Conservation (phyloP, 1,140 invertebrate genomes). For the Eupristina koningsbergeri region DNA sequence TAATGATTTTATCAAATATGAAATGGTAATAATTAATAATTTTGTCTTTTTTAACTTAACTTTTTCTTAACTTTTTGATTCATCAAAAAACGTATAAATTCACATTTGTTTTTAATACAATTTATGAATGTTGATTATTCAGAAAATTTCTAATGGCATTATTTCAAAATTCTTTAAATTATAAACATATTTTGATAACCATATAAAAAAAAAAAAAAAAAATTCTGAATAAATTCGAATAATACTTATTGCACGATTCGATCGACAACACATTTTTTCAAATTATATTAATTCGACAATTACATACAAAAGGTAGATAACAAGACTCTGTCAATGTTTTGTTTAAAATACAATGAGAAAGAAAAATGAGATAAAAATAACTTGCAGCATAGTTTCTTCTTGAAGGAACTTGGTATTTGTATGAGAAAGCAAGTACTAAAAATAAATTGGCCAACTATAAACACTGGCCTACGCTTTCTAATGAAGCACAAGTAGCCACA, state of each 20-base stretch:
- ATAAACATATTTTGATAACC: background rate
- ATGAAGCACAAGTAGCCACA: background rate
- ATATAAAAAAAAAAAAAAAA: background rate
- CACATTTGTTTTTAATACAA: background rate
- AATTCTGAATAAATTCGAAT: too few relatives aligned
- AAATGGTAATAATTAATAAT: too few relatives aligned
- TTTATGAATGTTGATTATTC: background rate
- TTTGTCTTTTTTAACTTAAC: too few relatives aligned
- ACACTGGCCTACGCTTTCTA: slow-evolving; percentile 7
- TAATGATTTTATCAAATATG: background rate
- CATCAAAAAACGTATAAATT: background rate
- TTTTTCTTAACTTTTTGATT: background rate
- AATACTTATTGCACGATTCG: background rate
- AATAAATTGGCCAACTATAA: slow-evolving; percentile 14
- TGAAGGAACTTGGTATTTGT: background rate
- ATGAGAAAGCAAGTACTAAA: slow-evolving; percentile 7
- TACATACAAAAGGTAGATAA: background rate
- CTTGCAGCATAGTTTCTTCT: background rate
- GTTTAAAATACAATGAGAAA: background rate
- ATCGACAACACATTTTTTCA: background rate
- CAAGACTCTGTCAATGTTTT: background rate
- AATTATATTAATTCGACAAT: background rate
- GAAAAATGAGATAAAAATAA: slow-evolving; percentile 1
- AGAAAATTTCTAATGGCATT: background rate
- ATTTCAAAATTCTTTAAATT: background rate